These are phyloP conservation scores for Ricordea florida DNA, from an alignment of 92 coral and sea anemone genomes.

Conservation along the genomic window DNA sequence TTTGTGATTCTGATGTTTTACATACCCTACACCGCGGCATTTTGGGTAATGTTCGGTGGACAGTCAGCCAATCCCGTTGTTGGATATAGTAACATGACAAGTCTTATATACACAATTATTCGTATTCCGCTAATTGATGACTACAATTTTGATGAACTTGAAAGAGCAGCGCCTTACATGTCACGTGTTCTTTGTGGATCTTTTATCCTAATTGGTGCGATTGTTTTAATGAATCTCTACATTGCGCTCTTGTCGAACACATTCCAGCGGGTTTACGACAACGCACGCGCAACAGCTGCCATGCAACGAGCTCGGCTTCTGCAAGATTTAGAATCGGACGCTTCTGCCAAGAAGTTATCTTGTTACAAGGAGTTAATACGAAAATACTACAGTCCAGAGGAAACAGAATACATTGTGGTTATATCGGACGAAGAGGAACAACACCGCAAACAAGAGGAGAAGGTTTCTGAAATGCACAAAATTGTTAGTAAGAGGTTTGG, in stretches of 20 bases:
- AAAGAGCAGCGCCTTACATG: constrained; percentile 65
- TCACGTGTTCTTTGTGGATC: constrained; percentile 77
- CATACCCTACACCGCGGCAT: constrained; percentile 80
- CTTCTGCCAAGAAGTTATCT: constrained; percentile 41
- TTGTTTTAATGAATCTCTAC: constrained; percentile 75
- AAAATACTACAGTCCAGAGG: constrained; percentile 68
- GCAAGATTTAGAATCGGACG: constrained; percentile 64
- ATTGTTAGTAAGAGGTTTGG: constrained; percentile 52
- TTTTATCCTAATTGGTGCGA: constrained; percentile 62
- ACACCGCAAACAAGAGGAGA: constrained; percentile 43
- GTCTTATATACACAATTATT: constrained; percentile 52
- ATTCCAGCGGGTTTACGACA: constrained; percentile 83
- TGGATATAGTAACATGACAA: constrained; percentile 57
- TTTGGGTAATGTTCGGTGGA: constrained; percentile 85
- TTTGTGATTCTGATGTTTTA: constrained; percentile 69
- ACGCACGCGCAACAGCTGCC: constrained; percentile 80
- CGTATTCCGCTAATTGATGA: constrained; percentile 69
- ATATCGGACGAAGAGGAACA: constrained; percentile 48
- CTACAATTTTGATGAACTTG: constrained; percentile 54
- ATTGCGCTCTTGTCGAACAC: constrained; percentile 84
- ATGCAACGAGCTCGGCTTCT: constrained; percentile 80
- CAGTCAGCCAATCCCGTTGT: constrained; percentile 58
- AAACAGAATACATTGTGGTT: constrained; percentile 29
- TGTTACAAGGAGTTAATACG: constrained; percentile 57
- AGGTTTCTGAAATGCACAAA: constrained; percentile 32